Conservation (phyloP, 1,140 invertebrate genomes). For the Diorhabda sublineata region DNA sequence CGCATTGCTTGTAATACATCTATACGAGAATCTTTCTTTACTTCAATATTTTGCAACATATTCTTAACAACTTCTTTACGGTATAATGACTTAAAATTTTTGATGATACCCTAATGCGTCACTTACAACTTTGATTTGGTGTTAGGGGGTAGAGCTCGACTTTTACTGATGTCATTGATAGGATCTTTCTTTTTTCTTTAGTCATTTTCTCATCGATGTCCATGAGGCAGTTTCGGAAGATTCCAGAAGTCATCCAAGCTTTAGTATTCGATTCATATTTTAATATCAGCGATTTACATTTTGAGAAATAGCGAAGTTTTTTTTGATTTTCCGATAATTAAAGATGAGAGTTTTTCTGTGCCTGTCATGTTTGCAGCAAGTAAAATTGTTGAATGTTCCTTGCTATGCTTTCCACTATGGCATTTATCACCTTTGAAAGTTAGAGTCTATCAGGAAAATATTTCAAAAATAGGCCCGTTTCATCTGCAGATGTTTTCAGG, state of each 20-base stretch:
- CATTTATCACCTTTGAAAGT: conserved; percentile 22
- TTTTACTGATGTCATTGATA: too few relatives aligned
- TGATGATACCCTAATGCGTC: too few relatives aligned
- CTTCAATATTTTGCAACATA: too few relatives aligned
- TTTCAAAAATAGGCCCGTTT: conserved; percentile 46
- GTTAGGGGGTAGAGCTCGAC: too few relatives aligned
- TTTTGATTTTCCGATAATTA: conserved; percentile 50
- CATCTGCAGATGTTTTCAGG: conserved; percentile 45
- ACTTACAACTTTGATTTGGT: too few relatives aligned
- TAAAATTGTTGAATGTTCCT: conserved; percentile 47
- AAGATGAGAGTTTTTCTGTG: conserved; percentile 47
- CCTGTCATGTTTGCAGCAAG: conserved; percentile 47
- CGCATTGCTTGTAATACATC: too few relatives aligned
- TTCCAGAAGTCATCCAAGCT: conserved; percentile 47
- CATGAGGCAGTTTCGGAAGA: conserved; percentile 19
- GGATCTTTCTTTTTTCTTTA: too few relatives aligned
- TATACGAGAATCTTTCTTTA: too few relatives aligned
- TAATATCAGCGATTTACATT: conserved; percentile 34
- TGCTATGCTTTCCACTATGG: conserved; percentile 41
- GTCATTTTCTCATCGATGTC: background rate
- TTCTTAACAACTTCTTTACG: too few relatives aligned
- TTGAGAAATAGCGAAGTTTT: conserved; percentile 50
- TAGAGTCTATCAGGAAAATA: too few relatives aligned
- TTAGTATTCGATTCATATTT: conserved; percentile 43
- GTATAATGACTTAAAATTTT: too few relatives aligned